phyloP scores from a whole-genome alignment of 2,797 vertebrate genomes.

The Rhinoraja longicauda region DNA sequence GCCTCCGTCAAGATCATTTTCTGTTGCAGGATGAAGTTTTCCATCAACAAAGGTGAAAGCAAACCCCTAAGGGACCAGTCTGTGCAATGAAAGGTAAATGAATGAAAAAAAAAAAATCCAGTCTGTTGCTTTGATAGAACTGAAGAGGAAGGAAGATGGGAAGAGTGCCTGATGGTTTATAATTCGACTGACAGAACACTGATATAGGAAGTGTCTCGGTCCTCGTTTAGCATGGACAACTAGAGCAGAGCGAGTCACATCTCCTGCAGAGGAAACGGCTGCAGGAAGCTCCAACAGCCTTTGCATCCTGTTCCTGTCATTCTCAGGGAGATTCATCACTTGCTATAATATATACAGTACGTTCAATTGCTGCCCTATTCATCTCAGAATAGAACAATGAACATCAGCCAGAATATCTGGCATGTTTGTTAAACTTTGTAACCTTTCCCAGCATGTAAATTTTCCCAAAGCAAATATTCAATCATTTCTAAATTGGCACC shows the following conservation, averaged over 20 bases:
- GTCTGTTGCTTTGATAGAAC: not conserved
- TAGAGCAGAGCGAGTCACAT: constrained; percentile 44
- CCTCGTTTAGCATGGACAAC: constrained; percentile 46
- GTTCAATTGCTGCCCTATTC: constrained; percentile 53
- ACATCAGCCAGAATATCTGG: constrained; percentile 11
- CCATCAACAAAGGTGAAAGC: constrained; percentile 29
- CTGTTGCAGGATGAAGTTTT: not conserved
- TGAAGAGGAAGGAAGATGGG: constrained; percentile 15
- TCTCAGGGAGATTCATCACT: constrained; percentile 61
- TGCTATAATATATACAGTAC: constrained; percentile 46
- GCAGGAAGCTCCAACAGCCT: constrained; percentile 72
- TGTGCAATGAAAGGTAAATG: not conserved
- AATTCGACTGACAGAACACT: constrained; percentile 14
- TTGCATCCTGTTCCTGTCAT: constrained; percentile 76
- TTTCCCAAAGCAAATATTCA: constrained; percentile 24
- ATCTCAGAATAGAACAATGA: constrained; percentile 61
- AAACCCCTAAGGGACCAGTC: not conserved
- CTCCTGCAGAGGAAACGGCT: constrained; percentile 55
- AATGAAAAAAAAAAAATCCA: not conserved
- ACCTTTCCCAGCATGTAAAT: constrained; percentile 28
- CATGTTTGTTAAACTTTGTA: constrained; percentile 37
- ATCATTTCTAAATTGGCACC: constrained; percentile 14
- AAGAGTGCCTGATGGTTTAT: not conserved
- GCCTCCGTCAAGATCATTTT: not conserved
- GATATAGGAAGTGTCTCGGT: constrained; percentile 54